Evolutionary conservation across 2,888 invertebrate genomes (phyloP).

Genomic region (Dryococelus australis): DNA sequence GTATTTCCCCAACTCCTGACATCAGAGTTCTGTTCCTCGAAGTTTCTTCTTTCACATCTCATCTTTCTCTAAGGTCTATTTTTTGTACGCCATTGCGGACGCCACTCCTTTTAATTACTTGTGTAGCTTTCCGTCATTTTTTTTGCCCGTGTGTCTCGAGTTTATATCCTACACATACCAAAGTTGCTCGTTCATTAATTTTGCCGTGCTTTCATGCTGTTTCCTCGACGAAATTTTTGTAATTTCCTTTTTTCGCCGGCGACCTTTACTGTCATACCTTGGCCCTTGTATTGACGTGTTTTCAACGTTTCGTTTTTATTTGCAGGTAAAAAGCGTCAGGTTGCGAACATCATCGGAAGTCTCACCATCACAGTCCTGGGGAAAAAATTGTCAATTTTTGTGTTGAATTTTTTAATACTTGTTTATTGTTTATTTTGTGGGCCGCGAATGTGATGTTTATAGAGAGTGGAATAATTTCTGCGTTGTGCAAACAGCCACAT

Average conservation of each 20-base stretch:
- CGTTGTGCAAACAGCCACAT: too few relatives aligned
- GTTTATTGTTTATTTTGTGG: too few relatives aligned
- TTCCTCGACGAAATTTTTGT: not conserved
- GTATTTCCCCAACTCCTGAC: not conserved
- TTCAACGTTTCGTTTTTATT: too few relatives aligned
- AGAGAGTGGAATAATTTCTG: too few relatives aligned
- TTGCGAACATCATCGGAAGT: too few relatives aligned
- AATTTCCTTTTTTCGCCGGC: not conserved
- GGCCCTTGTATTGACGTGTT: not conserved
- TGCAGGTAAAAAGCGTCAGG: too few relatives aligned
- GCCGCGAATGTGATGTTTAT: too few relatives aligned
- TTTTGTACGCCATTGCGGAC: not conserved
- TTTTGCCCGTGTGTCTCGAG: not conserved
- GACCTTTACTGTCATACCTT: not conserved
- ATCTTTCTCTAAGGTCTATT: not conserved
- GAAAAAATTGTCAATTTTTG: too few relatives aligned
- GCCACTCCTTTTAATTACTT: conserved; percentile 16
- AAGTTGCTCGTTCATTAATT: conserved; percentile 6
- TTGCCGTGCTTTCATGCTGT: not conserved
- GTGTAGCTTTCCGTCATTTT: not conserved
- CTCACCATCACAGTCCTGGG: too few relatives aligned
- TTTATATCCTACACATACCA: not conserved
- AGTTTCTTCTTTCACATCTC: conserved; percentile 6
- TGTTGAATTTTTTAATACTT: too few relatives aligned
- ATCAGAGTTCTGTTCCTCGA: not conserved